Evolutionary conservation across 1,140 invertebrate genomes (phyloP), one percentile per base, ranked within the genome.

Genomic region (Fopius arisanus): DNA sequence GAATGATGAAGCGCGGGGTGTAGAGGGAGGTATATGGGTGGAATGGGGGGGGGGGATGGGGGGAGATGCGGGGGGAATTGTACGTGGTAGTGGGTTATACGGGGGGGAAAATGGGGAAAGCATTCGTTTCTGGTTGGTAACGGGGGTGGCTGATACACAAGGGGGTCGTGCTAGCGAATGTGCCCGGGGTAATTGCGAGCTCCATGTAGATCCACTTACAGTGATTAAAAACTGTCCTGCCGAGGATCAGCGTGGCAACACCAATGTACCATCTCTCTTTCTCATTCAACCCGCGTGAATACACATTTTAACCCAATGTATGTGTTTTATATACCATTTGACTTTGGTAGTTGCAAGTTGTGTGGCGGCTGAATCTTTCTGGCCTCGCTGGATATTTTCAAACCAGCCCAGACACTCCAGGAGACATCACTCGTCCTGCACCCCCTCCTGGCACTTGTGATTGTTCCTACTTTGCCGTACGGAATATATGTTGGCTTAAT

Each of bases 221-320:
- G 86, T 87, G 87, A 88, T 88, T 88, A 88, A 88, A 88, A 88
- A 88, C 83, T 86, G 84, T 86, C 87, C 86, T 86, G 86, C 84
- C 81, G 82, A 84, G 86, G 82, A 83, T 80, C 82, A 75, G 59
- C 71, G 21, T 68, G 40, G 41, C 54, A 63, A 65, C 43, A 65
- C 31, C 67, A 59, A 40, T 29, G 63, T 65, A 37, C 40, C 41
- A 51, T 4, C 41, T 70, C 28, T 63, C 63, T 41, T 63, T 40
- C 63, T 37, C 51, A 23, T 43, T 70, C 33, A 26, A 41, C 51
- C 43, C 51, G 21, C 37, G 66, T 28, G 54, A 59, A 59, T 59
- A 37, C 31, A 37, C 65, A 67, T 68, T 68, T 28, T 68, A 68
- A 59, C 23, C 3, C 23, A 26, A 59, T 59, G 54, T 59, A 3